Base-by-base conservation (phyloP, 64 coral and sea anemone species). In the Pachyseris speciosa region DNA sequence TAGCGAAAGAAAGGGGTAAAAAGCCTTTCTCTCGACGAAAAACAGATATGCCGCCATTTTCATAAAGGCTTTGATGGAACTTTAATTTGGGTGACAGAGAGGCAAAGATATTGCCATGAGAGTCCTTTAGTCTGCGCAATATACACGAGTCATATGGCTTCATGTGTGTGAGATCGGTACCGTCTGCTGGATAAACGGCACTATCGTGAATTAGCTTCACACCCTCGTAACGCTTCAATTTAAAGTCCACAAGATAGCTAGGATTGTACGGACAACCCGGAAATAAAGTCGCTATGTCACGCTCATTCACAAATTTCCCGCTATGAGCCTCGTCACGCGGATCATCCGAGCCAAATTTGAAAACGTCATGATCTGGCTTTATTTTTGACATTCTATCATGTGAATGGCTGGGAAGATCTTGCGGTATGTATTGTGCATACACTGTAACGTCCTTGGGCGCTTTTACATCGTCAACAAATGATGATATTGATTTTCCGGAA, bases 211-310 rank as follows among this genome's bases (percentile, higher is more conserved):
- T 95, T 9, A 99, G 30, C 13, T 83, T 61, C 34, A 99, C 97
- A 27, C 97, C 97, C 66, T 99, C 94, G 66, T 93, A 99, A 40
- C 97, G 85, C 17, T 58, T 88, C 20, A 99, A 50, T 2, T 63
- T 83, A 60, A 99, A 99, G 51, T 92, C 88, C 40, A 95, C 97
- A 28, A 89, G 19, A 83, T 99, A 99, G 68, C 97, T 99, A 32
- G 97, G 97, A 19, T 43, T 28, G 26, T 99, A 99, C 0, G 63
- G 66, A 72, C 97, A 99, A 15, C 51, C 73, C 9, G 51, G 86
- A 65, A 94, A 95, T 29, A 95, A 33, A 58, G 76, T 86, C 1
- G 59, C 74, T 24, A 78, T 90, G 74, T 69, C 67, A 91, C 45
- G 58, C 31, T 93, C 78, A 32, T 83, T 48, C 7, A 83, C 52